These are phyloP conservation scores for Urocitellus parryii DNA, from an alignment of 2,113 vertebrate species.

Conservation along the genomic window DNA sequence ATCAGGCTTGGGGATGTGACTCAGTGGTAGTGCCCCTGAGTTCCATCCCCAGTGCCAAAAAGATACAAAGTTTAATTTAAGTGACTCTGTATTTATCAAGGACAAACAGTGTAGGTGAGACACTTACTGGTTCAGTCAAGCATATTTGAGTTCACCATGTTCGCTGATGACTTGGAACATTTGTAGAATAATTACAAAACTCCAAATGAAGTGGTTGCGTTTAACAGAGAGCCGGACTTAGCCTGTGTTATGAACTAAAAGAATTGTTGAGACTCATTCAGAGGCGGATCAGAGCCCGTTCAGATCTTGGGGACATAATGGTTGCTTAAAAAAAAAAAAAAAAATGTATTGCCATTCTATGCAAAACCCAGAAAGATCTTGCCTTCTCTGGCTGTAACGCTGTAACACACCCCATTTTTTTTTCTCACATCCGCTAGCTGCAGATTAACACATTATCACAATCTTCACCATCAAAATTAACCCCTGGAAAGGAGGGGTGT, in stretches of 20 bases:
- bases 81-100: neutral
- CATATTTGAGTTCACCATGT: neutral
- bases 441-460: slow-evolving; percentile 55
- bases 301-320: neutral
- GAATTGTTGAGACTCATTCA: neutral
- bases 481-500: slow-evolving; percentile 52
- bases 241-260: neutral
- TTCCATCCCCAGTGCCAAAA: no score
- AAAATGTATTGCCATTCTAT: neutral
- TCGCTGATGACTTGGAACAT: neutral
- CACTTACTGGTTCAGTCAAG: neutral
- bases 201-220: neutral
- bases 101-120: neutral
- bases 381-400: neutral
- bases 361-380: neutral
- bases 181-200: neutral
- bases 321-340: neutral
- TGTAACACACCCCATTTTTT: neutral
- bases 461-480: slow-evolving; percentile 60
- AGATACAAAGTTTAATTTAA: neutral
- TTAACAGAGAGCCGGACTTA: neutral
- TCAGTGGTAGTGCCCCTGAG: no score
- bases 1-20: no score
- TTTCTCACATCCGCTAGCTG: neutral
- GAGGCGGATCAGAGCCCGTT: neutral